phyloP scores from a whole-genome alignment of 1,140 invertebrate species.

The Physella acuta region DNA sequence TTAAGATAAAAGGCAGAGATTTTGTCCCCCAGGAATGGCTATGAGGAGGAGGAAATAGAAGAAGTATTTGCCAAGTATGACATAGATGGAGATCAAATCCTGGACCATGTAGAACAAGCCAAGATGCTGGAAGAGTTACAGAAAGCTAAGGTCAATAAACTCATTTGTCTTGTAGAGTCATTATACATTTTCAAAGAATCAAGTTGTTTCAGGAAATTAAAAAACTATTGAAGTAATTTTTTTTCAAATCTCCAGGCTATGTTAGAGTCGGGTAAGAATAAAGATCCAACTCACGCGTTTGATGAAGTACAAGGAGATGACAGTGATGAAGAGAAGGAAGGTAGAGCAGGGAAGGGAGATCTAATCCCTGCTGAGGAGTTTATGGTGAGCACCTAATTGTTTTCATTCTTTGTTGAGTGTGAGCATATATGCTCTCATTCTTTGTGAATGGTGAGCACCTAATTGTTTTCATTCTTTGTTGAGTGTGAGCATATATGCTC shows the following conservation, averaged over 20 bases:
- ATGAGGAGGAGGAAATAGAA: constrained; percentile 19
- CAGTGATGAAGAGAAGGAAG: constrained; percentile 9
- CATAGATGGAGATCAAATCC: constrained; percentile 13
- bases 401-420: too few relatives aligned
- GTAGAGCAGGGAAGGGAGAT: background rate
- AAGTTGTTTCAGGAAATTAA: too few relatives aligned
- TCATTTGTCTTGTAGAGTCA: too few relatives aligned
- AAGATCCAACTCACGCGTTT: background rate
- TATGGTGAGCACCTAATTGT: constrained; percentile 12
- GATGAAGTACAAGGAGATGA: constrained; percentile 11
- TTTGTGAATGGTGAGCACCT: too few relatives aligned
- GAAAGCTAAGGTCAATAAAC: constrained; percentile 8
- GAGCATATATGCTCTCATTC: too few relatives aligned
- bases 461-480: too few relatives aligned
- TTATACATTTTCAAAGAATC: too few relatives aligned
- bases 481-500: too few relatives aligned
- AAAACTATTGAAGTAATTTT: too few relatives aligned
- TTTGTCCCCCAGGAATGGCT: constrained; percentile 1
- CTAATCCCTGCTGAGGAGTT: constrained; percentile 8
- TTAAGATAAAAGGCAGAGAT: background rate
- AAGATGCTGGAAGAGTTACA: constrained; percentile 18
- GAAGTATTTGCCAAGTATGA: constrained; percentile 22
- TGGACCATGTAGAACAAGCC: constrained; percentile 9
- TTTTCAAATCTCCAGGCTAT: constrained; percentile 1
- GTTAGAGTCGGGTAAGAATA: constrained; percentile 5